Evolutionary conservation across 2,888 invertebrate species (phyloP), one percentile per base, ranked within the genome.

Genomic region (Drosophila barbarae): DNA sequence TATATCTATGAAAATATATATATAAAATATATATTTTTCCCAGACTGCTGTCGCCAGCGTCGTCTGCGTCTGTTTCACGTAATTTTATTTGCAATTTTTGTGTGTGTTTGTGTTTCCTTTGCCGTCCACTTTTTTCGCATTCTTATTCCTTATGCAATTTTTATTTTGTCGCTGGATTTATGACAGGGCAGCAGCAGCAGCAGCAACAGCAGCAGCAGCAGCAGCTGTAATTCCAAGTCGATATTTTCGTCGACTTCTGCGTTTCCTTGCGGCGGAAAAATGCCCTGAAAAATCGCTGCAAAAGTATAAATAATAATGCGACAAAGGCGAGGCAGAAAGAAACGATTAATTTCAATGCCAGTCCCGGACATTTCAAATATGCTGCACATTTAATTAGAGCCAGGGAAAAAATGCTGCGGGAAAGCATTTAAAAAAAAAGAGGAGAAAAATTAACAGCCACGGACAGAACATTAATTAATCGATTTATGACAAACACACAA

Each of bases 351-450:
- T 52, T 68, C 55, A 51, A 69, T 69, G 60, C 36, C 61, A 50
- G 42, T 47, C 23, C 32, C 51, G 50, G 68, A 69, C 69, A 47
- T 60, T 69, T 65, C 44, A 59, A 69, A 71, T 71, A 71, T 71
- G 70, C 54, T 59, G 53, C 42, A 50, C 64, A 71, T 69, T 71
- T 69, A 71, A 71, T 71, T 71, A 69, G 69, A 59, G 58, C 15
- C 12, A 47, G 1, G 12, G n/a, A 26, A 28, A 49, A 26, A 42
- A 30, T 18, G 12, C 38, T 1, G 21, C 5, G 10, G 6, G 5
- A 34, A 35, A 5, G 15, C 42, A 12, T 9, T 10, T 9, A 9
- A 30, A 15, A 53, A 57, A 57, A 34, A 23, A 35, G 5, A 35
- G 5, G 8, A 4, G 28, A 4, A 13, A 44, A 64, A 36, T 52